Evolutionary conservation across 1,140 invertebrate genomes (phyloP).

Genomic region (Adelges cooleyi): DNA sequence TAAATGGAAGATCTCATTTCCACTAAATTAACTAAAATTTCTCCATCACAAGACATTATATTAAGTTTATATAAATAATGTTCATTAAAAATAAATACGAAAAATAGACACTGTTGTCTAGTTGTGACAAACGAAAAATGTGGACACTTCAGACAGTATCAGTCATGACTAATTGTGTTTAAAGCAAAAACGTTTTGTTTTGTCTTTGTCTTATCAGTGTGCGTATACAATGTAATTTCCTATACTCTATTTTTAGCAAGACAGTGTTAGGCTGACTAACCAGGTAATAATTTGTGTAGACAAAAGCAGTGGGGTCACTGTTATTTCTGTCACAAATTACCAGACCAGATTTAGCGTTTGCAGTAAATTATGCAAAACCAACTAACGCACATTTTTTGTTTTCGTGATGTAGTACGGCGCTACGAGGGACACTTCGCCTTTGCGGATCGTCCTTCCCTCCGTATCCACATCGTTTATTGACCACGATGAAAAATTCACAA

Average conservation of each 20-base stretch:
- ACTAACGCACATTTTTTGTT: too few species aligned
- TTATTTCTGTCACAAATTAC: too few species aligned
- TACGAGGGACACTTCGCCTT: too few species aligned
- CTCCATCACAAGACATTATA: neutral
- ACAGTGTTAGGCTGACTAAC: neutral
- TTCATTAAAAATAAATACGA: neutral
- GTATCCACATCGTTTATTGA: too few species aligned
- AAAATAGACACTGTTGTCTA: neutral
- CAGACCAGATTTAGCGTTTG: too few species aligned
- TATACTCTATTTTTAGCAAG: neutral
- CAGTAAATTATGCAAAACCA: too few species aligned
- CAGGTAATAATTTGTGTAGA: too few species aligned
- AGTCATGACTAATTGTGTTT: neutral
- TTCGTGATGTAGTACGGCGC: too few species aligned
- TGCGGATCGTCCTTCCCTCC: too few species aligned
- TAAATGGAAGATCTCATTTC: neutral
- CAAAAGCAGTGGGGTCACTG: too few species aligned
- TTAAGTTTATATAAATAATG: neutral
- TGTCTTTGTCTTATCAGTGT: neutral
- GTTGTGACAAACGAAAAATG: neutral
- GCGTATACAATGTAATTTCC: neutral
- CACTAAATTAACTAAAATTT: neutral
- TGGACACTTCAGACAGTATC: neutral
- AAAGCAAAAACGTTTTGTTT: neutral
- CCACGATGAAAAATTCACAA: too few species aligned